These are phyloP conservation scores for Camptogramma bilineatum DNA, from an alignment of 2,888 invertebrate species.

Conservation along the genomic window DNA sequence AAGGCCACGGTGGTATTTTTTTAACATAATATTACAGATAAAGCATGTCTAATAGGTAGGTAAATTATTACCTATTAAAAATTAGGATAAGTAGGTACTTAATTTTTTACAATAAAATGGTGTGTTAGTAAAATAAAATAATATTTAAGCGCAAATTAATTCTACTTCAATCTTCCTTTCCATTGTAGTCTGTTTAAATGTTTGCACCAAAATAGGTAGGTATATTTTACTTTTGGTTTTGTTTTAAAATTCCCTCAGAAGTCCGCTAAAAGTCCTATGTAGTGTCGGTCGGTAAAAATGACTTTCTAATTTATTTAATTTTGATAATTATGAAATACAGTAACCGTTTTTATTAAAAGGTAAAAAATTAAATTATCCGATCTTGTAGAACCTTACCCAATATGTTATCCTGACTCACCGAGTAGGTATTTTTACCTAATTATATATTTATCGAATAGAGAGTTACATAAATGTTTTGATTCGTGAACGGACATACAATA, in stretches of 20 bases:
- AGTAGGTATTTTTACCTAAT: slow-evolving; percentile 26
- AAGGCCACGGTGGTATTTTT: too few relatives aligned
- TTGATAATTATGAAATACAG: too few relatives aligned
- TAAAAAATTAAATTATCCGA: neutral
- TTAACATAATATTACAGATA: too few relatives aligned
- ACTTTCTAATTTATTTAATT: too few relatives aligned
- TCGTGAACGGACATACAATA: neutral
- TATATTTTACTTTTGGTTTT: neutral
- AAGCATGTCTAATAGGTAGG: too few relatives aligned
- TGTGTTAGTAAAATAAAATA: neutral
- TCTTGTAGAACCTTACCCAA: slow-evolving; percentile 34
- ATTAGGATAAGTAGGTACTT: neutral
- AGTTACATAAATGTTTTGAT: neutral
- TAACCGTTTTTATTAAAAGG: too few relatives aligned
- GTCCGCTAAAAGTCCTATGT: too few relatives aligned
- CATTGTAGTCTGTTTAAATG: neutral
- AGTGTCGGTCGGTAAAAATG: too few relatives aligned
- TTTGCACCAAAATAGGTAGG: neutral
- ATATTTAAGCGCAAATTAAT: neutral
- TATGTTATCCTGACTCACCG: slow-evolving; percentile 39
- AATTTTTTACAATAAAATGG: neutral
- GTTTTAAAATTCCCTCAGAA: neutral
- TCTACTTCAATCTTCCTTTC: slow-evolving; percentile 2
- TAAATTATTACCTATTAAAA: too few relatives aligned
- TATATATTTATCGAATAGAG: neutral